Conservation (phyloP, 2,113 vertebrate genomes). For the Centrocercus urophasianus region DNA sequence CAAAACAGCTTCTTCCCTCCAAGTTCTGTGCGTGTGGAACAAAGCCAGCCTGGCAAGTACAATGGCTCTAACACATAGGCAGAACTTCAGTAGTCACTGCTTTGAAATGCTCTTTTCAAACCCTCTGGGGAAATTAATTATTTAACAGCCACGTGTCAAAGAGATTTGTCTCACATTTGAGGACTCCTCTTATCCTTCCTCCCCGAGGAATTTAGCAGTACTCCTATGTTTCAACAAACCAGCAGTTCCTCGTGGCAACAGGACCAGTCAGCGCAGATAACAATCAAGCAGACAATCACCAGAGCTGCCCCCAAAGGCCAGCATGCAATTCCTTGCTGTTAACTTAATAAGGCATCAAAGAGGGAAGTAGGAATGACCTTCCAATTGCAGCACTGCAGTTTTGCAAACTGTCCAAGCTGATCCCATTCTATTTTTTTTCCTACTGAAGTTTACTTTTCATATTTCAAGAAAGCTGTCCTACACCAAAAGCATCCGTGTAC, state of each 20-base stretch:
- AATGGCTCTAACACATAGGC: not conserved
- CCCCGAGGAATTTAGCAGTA: constrained; percentile 33
- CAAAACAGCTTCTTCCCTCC: constrained; percentile 14
- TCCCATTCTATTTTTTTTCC: not conserved
- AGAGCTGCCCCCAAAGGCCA: not conserved
- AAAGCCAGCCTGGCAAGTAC: constrained; percentile 24
- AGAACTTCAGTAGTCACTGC: not conserved
- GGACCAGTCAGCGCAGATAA: not conserved
- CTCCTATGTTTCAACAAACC: not conserved
- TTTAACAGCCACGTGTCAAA: constrained; percentile 19
- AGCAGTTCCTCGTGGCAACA: not conserved
- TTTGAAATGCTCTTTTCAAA: constrained; percentile 40
- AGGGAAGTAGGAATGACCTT: not conserved
- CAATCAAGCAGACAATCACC: not conserved
- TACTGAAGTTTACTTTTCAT: not conserved
- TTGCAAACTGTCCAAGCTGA: not conserved
- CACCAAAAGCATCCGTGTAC: not conserved
- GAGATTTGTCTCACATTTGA: constrained; percentile 38
- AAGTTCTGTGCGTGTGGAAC: not conserved
- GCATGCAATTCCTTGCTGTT: not conserved
- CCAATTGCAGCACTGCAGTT: not conserved
- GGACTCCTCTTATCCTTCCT: constrained; percentile 13
- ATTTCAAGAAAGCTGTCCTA: not conserved
- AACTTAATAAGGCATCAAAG: not conserved
- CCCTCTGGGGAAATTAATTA: constrained; percentile 49